Conservation (phyloP, 2,888 invertebrate species). For the Hoplodrina blanda region DNA sequence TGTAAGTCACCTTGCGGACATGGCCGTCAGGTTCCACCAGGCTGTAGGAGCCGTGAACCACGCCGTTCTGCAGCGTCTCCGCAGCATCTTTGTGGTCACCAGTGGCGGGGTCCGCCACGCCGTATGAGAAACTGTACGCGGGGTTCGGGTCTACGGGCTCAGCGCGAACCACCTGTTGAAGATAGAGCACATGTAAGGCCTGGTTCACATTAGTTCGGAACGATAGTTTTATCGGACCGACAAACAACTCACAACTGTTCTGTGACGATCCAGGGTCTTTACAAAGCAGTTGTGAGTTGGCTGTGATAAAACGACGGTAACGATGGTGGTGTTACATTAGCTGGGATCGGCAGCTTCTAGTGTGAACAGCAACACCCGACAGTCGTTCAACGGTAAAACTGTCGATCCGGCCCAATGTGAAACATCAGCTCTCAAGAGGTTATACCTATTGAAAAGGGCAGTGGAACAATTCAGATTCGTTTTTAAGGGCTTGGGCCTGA, state of each 20-base stretch:
- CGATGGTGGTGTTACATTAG: no score
- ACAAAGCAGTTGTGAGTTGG: no score
- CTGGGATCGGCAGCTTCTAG: no score
- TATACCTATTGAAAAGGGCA: neutral
- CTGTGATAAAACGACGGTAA: no score
- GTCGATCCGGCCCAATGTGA: no score
- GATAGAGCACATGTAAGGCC: no score
- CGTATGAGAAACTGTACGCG: conserved; percentile 89
- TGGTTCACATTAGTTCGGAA: no score
- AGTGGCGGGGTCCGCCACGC: conserved; percentile 87
- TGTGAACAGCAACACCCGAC: no score
- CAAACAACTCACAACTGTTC: no score
- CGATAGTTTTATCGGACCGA: no score
- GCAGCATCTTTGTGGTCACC: conserved; percentile 89
- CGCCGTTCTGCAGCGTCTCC: conserved; percentile 88
- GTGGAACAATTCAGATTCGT: neutral
- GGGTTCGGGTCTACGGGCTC: conserved; percentile 89
- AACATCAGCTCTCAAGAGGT: neutral
- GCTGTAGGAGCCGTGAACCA: conserved; percentile 89
- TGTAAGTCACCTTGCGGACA: conserved; percentile 87
- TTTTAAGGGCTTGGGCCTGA: neutral
- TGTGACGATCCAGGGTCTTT: no score
- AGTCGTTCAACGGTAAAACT: no score
- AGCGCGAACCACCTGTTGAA: conserved; percentile 78
- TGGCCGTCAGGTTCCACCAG: conserved; percentile 89